A percentile compares a stretch with the other conserved stretches of the same genome.
Conservation (phyloP, 2,888 invertebrate species). For the Drosophila rubida region DNA sequence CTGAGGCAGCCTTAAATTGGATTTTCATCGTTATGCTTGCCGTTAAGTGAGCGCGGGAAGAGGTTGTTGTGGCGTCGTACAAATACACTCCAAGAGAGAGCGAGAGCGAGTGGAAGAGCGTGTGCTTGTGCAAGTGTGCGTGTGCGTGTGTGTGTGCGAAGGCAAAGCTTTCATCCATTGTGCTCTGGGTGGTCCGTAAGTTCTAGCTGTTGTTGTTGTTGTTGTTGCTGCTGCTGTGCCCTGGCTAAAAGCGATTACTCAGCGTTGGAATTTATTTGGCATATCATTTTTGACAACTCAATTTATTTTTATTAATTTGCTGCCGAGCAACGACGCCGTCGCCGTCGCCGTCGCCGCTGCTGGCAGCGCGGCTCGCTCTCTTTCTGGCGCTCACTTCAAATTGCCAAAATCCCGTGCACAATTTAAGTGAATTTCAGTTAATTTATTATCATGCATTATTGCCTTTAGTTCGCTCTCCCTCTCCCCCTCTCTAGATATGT, state of each 20-base stretch:
- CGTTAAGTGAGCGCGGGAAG: slow-evolving; percentile 67
- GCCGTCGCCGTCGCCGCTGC: slow-evolving; percentile 9
- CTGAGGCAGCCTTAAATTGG: slow-evolving; percentile 78
- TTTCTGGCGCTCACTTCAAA: not conserved
- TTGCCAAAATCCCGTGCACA: slow-evolving; percentile 45
- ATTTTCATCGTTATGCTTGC: slow-evolving; percentile 81
- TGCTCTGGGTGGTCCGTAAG: slow-evolving; percentile 65
- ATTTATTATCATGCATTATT: slow-evolving; percentile 84
- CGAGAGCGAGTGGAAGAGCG: slow-evolving; percentile 11
- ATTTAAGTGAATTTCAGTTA: slow-evolving; percentile 83
- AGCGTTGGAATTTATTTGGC: slow-evolving; percentile 85
- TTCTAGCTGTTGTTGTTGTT: slow-evolving; percentile 25
- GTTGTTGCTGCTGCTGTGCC: slow-evolving; percentile 31
- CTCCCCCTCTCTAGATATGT: not conserved
- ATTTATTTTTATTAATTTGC: slow-evolving; percentile 85
- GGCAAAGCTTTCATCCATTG: slow-evolving; percentile 56
- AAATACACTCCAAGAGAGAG: slow-evolving; percentile 12
- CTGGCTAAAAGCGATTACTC: slow-evolving; percentile 83
- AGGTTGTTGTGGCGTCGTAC: slow-evolving; percentile 38
- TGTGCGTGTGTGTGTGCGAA: slow-evolving; percentile 28
- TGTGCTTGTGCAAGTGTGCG: slow-evolving; percentile 7
- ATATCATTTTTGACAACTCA: slow-evolving; percentile 85
- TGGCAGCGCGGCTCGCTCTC: slow-evolving; percentile 5
- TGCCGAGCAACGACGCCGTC: slow-evolving; percentile 70
- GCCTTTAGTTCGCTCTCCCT: slow-evolving; percentile 73